A percentile compares a stretch with the other conserved stretches of the same genome.
These are phyloP conservation scores for Lontra canadensis DNA, from an alignment of 2,113 vertebrate species.

Conservation along the genomic window DNA sequence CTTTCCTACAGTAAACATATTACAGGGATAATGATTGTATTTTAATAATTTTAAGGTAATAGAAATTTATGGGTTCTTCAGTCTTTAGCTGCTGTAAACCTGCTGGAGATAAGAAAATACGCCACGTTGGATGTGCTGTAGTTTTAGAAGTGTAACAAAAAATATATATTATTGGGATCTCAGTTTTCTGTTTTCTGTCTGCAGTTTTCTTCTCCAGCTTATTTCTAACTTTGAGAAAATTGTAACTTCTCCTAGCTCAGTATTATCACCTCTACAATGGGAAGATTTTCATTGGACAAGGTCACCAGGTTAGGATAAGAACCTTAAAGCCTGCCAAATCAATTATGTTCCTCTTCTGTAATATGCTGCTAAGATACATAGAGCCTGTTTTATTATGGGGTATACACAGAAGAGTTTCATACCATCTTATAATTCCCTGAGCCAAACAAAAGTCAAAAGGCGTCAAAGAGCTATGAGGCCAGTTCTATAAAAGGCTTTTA, in stretches of 20 bases:
- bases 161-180: not conserved
- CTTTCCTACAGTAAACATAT: not conserved
- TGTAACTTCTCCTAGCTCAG: not conserved
- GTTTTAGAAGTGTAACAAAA: not conserved
- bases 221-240: not conserved
- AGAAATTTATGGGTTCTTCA: not conserved
- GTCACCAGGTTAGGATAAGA: not conserved
- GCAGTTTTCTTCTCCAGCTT: not conserved
- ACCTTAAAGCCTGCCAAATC: not conserved
- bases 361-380: not conserved
- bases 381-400: conserved; percentile 20
- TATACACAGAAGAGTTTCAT: not conserved
- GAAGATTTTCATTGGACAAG: not conserved
- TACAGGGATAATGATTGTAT: not conserved
- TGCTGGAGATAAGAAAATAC: not conserved
- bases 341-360: not conserved
- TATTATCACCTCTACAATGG: not conserved
- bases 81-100: not conserved
- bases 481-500: conserved; percentile 61
- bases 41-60: conserved; percentile 11
- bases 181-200: not conserved
- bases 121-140: not conserved
- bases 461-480: conserved; percentile 56
- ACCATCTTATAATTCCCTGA: conserved; percentile 21
- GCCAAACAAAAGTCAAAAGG: conserved; percentile 57